These are phyloP conservation scores for Hololepta plana DNA, from an alignment of 2,888 invertebrate genomes.

Conservation along the genomic window DNA sequence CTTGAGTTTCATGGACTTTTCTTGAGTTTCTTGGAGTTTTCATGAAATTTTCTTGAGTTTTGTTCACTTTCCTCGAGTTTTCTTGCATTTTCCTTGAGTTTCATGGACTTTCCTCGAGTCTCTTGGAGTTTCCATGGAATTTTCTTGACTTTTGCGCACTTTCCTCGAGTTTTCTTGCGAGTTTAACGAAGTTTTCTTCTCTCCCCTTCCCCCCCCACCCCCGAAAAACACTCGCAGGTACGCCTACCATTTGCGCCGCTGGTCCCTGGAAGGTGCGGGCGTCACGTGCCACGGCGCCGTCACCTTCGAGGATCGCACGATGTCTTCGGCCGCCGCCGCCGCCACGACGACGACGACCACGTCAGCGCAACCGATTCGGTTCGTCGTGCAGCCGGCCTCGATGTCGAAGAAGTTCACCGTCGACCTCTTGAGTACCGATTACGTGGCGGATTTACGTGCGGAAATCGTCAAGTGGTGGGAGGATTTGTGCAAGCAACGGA, in stretches of 20 bases:
- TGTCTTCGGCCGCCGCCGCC: slow-evolving; percentile 48
- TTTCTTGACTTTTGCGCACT: too few relatives aligned
- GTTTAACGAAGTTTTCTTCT: too few relatives aligned
- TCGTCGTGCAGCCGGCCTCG: slow-evolving; percentile 77
- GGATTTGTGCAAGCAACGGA: slow-evolving; percentile 30
- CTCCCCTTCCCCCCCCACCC: too few relatives aligned
- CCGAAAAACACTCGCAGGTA: slow-evolving; percentile 46
- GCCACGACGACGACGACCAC: slow-evolving; percentile 34
- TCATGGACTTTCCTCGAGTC: too few relatives aligned
- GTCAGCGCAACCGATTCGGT: slow-evolving; percentile 39
- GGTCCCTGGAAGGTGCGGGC: slow-evolving; percentile 70
- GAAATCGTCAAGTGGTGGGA: slow-evolving; percentile 97
- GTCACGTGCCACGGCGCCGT: slow-evolving; percentile 61
- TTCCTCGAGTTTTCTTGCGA: too few relatives aligned
- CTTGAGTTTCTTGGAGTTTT: too few relatives aligned
- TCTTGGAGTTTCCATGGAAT: too few relatives aligned
- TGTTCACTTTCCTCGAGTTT: too few relatives aligned
- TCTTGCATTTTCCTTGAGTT: too few relatives aligned
- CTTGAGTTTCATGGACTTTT: too few relatives aligned
- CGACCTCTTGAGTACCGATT: slow-evolving; percentile 68
- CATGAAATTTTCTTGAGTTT: too few relatives aligned
- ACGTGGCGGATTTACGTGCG: slow-evolving; percentile 79
- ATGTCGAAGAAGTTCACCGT: slow-evolving; percentile 69
- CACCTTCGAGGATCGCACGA: slow-evolving; percentile 32
- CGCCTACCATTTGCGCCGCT: slow-evolving; percentile 74